Evolutionary conservation across 2,113 vertebrate species (phyloP).

Genomic region (Brachionichthys hirsutus): DNA sequence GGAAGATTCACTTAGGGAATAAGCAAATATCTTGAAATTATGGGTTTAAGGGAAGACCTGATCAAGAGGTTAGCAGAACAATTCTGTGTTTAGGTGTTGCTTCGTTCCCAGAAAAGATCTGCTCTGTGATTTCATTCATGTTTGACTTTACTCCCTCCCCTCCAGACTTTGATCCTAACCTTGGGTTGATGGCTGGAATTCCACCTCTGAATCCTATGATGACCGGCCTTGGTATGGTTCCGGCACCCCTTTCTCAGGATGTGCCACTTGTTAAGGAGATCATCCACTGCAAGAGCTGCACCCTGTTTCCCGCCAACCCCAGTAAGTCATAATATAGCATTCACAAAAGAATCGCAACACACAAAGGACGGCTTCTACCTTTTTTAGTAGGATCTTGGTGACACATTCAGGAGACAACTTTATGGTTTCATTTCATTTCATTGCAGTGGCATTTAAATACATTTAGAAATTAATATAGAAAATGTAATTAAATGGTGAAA

Average conservation of each 20-base stretch:
- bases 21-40: constrained; percentile 18
- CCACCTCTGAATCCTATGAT: constrained; percentile 92
- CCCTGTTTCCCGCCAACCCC: constrained; percentile 93
- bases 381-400: no score
- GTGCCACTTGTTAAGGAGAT: constrained; percentile 91
- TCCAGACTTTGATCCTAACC: constrained; percentile 89
- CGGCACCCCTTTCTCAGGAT: constrained; percentile 86
- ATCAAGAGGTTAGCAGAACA: not conserved
- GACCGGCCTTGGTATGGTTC: constrained; percentile 89
- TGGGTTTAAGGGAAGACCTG: constrained; percentile 8
- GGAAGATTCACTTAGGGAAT: constrained; percentile 21
- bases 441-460: no score
- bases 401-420: no score
- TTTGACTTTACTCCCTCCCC: constrained; percentile 8
- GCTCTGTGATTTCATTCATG: constrained; percentile 3
- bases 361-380: no score
- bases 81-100: constrained; percentile 12
- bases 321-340: constrained; percentile 77
- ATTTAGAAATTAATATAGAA: no score
- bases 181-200: constrained; percentile 93
- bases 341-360: not conserved
- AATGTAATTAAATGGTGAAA: no score
- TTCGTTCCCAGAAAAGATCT: not conserved
- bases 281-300: constrained; percentile 97
- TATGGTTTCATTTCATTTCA: no score